phyloP scores from a whole-genome alignment of 1,140 invertebrate species.

The Agrypnia vestita region DNA sequence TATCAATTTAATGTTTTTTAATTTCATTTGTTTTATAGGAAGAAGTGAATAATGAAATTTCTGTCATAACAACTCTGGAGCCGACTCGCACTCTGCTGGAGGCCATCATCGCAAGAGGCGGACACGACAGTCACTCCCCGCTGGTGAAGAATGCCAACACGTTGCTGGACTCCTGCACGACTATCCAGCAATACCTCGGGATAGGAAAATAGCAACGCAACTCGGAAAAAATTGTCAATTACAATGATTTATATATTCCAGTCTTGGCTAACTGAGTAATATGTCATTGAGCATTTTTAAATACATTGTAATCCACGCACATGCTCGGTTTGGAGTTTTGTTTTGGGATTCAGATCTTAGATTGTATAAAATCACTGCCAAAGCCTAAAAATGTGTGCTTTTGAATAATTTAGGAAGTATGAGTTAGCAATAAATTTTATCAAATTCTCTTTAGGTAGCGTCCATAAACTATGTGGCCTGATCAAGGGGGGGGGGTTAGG shows the following conservation, averaged over 20 bases:
- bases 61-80: constrained; percentile 47
- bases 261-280: background rate
- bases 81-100: constrained; percentile 42
- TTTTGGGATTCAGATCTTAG: background rate
- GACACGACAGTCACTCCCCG: constrained; percentile 15
- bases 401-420: too few species aligned
- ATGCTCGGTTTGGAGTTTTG: background rate
- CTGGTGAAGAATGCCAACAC: constrained; percentile 43
- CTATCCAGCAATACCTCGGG: constrained; percentile 38
- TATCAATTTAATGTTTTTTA: constrained; percentile 3
- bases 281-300: too few species aligned
- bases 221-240: background rate
- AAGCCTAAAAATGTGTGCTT: background rate
- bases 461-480: too few species aligned
- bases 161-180: constrained; percentile 51
- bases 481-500: too few species aligned
- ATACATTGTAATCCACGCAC: too few species aligned
- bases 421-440: too few species aligned
- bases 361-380: background rate
- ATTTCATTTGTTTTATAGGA: constrained; percentile 42
- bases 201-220: constrained; percentile 19
- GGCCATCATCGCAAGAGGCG: constrained; percentile 37
- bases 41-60: constrained; percentile 51
- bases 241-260: background rate
- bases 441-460: too few species aligned